These are phyloP conservation scores for Ovis canadensis DNA, from an alignment of 2,113 vertebrate genomes.

Conservation along the genomic window DNA sequence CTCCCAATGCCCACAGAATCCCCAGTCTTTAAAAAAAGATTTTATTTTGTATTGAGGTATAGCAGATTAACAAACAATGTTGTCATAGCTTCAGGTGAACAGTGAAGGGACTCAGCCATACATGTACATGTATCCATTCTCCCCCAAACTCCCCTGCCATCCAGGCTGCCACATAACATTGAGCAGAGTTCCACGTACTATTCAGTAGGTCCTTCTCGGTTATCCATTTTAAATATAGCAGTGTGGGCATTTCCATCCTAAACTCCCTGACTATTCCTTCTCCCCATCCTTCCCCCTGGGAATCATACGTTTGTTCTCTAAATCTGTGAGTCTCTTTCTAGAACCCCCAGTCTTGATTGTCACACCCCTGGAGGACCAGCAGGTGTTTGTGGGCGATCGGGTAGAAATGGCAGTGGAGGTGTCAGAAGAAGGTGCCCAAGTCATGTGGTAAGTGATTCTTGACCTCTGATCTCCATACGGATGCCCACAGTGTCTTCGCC, in stretches of 20 bases:
- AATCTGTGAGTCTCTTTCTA: not conserved
- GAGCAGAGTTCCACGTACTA: not conserved
- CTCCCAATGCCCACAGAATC: conserved; percentile 54
- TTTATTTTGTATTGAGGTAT: not conserved
- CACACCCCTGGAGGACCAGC: conserved; percentile 90
- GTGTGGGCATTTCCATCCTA: not conserved
- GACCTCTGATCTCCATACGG: accelerated
- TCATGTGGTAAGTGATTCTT: conserved; percentile 86
- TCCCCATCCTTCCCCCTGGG: not conserved
- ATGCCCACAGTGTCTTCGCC: not conserved
- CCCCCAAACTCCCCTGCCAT: not conserved
- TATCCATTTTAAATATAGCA: not conserved
- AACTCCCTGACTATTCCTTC: not conserved
- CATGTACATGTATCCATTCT: not conserved
- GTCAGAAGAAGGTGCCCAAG: conserved; percentile 90
- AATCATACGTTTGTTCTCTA: not conserved
- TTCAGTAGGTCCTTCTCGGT: not conserved
- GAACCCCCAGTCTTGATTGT: conserved; percentile 86
- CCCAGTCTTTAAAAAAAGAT: not conserved
- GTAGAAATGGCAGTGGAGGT: conserved; percentile 91
- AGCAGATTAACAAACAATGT: not conserved
- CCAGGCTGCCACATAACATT: not conserved
- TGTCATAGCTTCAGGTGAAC: not conserved
- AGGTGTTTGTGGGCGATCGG: conserved; percentile 88
- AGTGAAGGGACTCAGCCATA: not conserved